phyloP scores from a whole-genome alignment of 1,140 invertebrate species.

The Bursaphelenchus mucronatus region DNA sequence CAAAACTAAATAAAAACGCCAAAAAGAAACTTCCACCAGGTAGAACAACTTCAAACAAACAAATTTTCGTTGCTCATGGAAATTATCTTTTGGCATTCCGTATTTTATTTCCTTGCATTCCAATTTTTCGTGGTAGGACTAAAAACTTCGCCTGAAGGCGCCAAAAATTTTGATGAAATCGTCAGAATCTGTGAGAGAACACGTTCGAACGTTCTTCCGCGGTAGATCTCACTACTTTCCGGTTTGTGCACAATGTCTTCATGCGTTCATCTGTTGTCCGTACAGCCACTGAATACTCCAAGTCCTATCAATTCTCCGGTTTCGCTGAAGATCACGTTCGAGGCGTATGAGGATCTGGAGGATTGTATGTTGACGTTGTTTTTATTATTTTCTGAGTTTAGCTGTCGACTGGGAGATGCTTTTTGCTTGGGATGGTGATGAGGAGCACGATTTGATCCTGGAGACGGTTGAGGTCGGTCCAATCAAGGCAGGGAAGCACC shows the following conservation, averaged over 20 bases:
- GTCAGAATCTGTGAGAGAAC: too few relatives aligned
- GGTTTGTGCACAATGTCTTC: neutral
- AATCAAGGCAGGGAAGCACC: slow-evolving; percentile 88
- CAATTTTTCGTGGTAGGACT: too few relatives aligned
- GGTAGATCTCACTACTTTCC: too few relatives aligned
- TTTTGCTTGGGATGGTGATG: slow-evolving; percentile 58
- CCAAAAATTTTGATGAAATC: too few relatives aligned
- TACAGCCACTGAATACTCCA: slow-evolving; percentile 1
- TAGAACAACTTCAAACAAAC: too few relatives aligned
- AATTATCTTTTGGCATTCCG: too few relatives aligned
- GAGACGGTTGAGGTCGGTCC: slow-evolving; percentile 94
- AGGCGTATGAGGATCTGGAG: slow-evolving; percentile 9
- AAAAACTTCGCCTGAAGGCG: too few relatives aligned
- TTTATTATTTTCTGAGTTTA: neutral
- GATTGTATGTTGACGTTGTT: neutral
- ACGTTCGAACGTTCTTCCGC: too few relatives aligned
- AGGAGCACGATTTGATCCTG: slow-evolving; percentile 78
- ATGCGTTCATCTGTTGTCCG: slow-evolving; percentile 1
- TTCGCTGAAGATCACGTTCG: slow-evolving; percentile 16
- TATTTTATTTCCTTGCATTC: too few relatives aligned
- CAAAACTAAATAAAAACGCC: too few relatives aligned
- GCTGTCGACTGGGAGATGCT: slow-evolving; percentile 14
- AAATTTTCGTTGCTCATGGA: too few relatives aligned
- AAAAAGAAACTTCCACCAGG: too few relatives aligned
- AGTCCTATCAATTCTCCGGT: neutral